Evolutionary conservation across 2,888 invertebrate genomes (phyloP), one percentile per base, ranked within the genome.

Genomic region (Patella ulyssiponensis): DNA sequence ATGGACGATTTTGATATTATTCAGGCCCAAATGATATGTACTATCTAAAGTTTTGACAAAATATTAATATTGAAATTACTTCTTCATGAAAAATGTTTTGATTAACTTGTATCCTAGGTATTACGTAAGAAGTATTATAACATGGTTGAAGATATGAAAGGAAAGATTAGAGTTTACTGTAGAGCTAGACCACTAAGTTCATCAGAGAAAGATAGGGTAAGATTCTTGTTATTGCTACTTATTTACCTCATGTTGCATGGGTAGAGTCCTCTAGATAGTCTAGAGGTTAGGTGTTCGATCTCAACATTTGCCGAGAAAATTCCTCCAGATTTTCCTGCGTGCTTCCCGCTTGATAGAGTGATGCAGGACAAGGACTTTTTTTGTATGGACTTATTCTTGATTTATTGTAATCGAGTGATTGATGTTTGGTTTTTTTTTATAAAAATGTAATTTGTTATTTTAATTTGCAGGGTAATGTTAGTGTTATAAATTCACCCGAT

Each of bases 141-240:
- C 83, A 90, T 91, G 89, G 90, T 91, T 17, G 91, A 91, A 78
- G 91, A 91, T 81, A 90, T 91, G 91, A 91, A 91, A 82, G 91
- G 91, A 11, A 91, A 91, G 84, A 91, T 91, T 73, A 84, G 91
- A 75, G 91, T 91, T 20, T 91, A 90, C 82, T 89, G 90, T 77
- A 82, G 91, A 71, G 87, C 88, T 14, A 77, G 91, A 77, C 91
- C 91, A 15, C 82, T 91, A 74, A 90, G 90, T 81, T 82, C 78
- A 20, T 75, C 85, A 20, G 91, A 91, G 78, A 79, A 81, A n/a
- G 84, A 82, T 15, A 86, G 88, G 80, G 91, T 90, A 80, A 80
- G 86, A 77, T 71, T 14, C 9, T 5, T 44, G 44, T 44, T 44
- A 44, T 44, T 44, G 44, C 44, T 9, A 44, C 9, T 9, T 44